phyloP scores from a whole-genome alignment of 2,113 vertebrate species.

The Synodontis membranacea region DNA sequence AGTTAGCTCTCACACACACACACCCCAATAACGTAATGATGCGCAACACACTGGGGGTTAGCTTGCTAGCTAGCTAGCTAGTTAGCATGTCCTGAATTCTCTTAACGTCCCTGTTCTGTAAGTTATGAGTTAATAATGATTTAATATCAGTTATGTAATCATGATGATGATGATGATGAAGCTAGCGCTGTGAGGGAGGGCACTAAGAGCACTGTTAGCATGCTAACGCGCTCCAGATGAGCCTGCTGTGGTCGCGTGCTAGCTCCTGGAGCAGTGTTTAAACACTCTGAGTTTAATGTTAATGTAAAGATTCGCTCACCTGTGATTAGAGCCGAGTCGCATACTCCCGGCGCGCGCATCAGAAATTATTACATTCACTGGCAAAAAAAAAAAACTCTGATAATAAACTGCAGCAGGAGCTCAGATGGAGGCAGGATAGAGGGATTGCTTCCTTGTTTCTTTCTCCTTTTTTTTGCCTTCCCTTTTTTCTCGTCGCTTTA shows the following conservation, averaged over 20 bases:
- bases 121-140: not conserved
- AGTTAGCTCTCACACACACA: slow-evolving; percentile 9
- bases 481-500: slow-evolving; percentile 21
- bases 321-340: slow-evolving; percentile 68
- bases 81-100: not conserved
- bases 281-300: no score
- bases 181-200: not conserved
- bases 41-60: slow-evolving; percentile 6
- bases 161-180: not conserved
- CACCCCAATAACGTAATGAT: slow-evolving; percentile 10
- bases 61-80: not conserved
- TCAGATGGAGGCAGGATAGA: slow-evolving; percentile 48
- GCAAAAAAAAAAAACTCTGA: not conserved
- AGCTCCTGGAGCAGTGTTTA: not conserved
- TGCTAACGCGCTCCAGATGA: not conserved
- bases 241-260: not conserved
- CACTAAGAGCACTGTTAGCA: not conserved
- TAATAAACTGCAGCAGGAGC: not conserved
- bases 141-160: not conserved
- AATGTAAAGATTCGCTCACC: slow-evolving; percentile 68
- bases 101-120: not conserved
- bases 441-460: slow-evolving; percentile 70
- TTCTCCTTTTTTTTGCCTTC: slow-evolving; percentile 51
- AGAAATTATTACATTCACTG: slow-evolving; percentile 64
- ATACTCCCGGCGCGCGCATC: slow-evolving; percentile 74